Evolutionary conservation across 2,113 vertebrate genomes (phyloP), one percentile per base, ranked within the genome.

Genomic region (Girardinichthys multiradiatus): DNA sequence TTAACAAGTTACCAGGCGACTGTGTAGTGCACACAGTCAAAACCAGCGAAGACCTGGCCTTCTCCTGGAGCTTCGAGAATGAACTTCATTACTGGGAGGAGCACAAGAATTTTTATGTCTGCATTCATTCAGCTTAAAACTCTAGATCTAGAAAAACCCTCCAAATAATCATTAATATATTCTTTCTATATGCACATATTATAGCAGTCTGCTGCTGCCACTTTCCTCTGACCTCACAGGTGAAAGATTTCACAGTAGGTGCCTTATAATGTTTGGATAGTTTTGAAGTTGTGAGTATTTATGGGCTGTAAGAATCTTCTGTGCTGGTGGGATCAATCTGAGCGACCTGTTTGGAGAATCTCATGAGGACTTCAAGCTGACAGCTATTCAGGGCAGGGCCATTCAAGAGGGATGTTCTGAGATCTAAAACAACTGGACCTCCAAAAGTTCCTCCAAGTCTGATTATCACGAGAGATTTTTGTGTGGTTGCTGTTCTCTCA

Each of bases 71-170:
- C 89, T 95, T 95, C 77, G 6, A 27, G 0, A 88, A 92, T 0
- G 92, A 94, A 64, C 88, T 93, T 21, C 93, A 94, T 81, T 94
- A 91, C 90, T 95, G 92, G 94, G 85, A 90, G 68, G 77, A 89
- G 62, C 85, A 89, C 62, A 92, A 92, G 14, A 92, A 89, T 57
- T 17, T 94, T 51, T 89, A 74, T 57, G 87, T 95, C 33, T 94
- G 94, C 15, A 86, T 91, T 65, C 95, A 95, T 85, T 93, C 90
- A 0, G 90, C 93, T 24, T 95, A 72, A 92, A 28, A 21, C 14
- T 67, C 19, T 13, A 70, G 39, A 61, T 42, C 11, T 54, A 27
- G 54, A 59, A 54, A 66, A 64, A 62, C 26, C 64, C 24, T 33
- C 6, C 31, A 66, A 17, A n/a, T 27, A 64, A 31, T 15, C 64